Conservation (phyloP, 2,888 invertebrate genomes). For the Bhutanitis thaidina region DNA sequence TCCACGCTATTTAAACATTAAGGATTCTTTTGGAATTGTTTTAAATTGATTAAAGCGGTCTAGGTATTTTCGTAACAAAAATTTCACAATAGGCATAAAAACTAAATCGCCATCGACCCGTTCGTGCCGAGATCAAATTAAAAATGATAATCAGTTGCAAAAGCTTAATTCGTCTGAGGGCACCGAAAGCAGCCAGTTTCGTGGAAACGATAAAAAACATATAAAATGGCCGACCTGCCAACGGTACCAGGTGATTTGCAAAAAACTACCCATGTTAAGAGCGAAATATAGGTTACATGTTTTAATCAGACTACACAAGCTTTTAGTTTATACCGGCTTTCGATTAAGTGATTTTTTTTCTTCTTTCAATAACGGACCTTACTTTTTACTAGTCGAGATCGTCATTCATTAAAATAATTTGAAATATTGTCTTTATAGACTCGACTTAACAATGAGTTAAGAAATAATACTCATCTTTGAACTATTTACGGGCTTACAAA, state of each 20-base stretch:
- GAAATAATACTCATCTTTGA: too few relatives aligned
- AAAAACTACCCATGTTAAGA: conserved; percentile 36
- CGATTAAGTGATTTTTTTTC: background rate
- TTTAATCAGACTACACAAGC: conserved; percentile 24
- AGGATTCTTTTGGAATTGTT: background rate
- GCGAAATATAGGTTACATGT: conserved; percentile 36
- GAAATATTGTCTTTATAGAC: too few relatives aligned
- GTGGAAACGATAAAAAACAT: conserved; percentile 46
- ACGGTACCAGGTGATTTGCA: conserved; percentile 43
- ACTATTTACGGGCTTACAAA: too few relatives aligned
- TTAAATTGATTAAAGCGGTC: conserved; percentile 9
- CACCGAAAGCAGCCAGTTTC: conserved; percentile 40
- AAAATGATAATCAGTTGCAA: conserved; percentile 55
- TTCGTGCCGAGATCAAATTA: conserved; percentile 54
- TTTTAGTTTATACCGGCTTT: conserved; percentile 10
- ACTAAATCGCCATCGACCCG: conserved; percentile 25
- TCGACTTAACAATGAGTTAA: too few relatives aligned
- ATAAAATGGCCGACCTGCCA: conserved; percentile 42
- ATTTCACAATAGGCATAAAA: conserved; percentile 21
- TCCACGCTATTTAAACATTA: background rate
- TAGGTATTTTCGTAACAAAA: conserved; percentile 17
- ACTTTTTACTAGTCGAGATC: too few relatives aligned
- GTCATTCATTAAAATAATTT: too few relatives aligned
- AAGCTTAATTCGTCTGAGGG: conserved; percentile 49
- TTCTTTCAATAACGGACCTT: too few relatives aligned